phyloP scores from a whole-genome alignment of 1,140 invertebrate genomes.

The Scaptomyza hsui region DNA sequence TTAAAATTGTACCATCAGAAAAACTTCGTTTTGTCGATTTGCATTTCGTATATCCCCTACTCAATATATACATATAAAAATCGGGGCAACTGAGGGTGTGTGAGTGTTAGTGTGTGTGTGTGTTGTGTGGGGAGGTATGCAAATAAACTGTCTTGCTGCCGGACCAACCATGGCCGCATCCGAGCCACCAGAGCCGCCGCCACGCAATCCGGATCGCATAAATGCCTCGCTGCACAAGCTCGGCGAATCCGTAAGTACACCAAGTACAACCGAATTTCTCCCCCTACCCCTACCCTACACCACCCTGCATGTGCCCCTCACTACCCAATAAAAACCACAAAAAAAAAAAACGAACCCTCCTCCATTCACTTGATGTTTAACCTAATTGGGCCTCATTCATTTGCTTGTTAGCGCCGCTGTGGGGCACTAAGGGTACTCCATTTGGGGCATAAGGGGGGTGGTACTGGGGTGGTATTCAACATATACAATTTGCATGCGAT shows the following conservation, averaged over 20 bases:
- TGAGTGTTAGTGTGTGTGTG: slow-evolving; percentile 1
- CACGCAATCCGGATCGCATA: slow-evolving; percentile 84
- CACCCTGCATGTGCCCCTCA: slow-evolving; percentile 11
- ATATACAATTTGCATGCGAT: slow-evolving; percentile 52
- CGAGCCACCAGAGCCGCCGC: slow-evolving; percentile 84
- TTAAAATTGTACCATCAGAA: slow-evolving; percentile 27
- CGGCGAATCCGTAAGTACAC: slow-evolving; percentile 82
- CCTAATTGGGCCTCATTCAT: slow-evolving; percentile 73
- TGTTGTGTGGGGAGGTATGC: slow-evolving; percentile 65
- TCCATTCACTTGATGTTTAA: slow-evolving; percentile 68
- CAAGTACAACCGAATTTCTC: slow-evolving; percentile 36
- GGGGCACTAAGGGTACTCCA: neutral
- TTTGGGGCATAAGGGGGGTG: neutral
- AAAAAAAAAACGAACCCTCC: neutral
- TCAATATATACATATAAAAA: slow-evolving; percentile 9
- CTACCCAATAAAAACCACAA: neutral
- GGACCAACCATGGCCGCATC: slow-evolving; percentile 84
- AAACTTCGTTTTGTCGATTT: slow-evolving; percentile 5
- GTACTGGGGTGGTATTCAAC: neutral
- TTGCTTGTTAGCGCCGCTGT: slow-evolving; percentile 48
- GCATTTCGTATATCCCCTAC: slow-evolving; percentile 10
- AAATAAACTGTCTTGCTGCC: slow-evolving; percentile 82
- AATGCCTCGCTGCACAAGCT: slow-evolving; percentile 83
- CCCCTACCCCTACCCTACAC: neutral
- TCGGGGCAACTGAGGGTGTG: slow-evolving; percentile 7